Base-by-base conservation (phyloP, 1,140 invertebrate genomes). In the Polypedilum vanderplanki region DNA sequence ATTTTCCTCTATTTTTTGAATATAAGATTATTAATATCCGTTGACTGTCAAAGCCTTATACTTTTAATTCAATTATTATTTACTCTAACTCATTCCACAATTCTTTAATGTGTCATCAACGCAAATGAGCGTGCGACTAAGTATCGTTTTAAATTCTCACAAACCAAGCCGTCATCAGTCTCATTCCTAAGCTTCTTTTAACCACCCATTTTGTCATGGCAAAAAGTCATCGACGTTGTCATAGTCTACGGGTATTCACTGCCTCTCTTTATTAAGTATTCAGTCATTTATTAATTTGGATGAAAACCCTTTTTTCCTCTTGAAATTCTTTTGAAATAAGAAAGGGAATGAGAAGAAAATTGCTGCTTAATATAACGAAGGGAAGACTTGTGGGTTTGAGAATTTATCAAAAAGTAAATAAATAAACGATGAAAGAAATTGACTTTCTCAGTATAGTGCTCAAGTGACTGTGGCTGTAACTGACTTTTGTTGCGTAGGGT, bases 201-300 rank as follows among this genome's bases (percentile, higher is more conserved):
- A 8, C 12, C 12, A n/a, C n/a, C n/a, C n/a, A 8, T 12, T 57
- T 57, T 15, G n/a, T 57, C 46, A 57, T 57, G 46, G 46, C 15
- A 57, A 57, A 57, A 57, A n/a, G 12, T n/a, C 12, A 57, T n/a
- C n/a, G 46, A n/a, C n/a, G 46, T 57, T 57, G 46, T 57, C 46
- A 57, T 57, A 57, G 46, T 57, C 46, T 57, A 57, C n/a, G 46
- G 46, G 12, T 57, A 57, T 57, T 57, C 24, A 3, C 24, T 33
- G 24, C 24, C 24, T 33, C 5, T 33, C 15, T 57, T 12, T 57
- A 57, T 57, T 57, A 57, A 57, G n/a, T 15, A n/a, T n/a, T 57
- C 46, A 57, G 12, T 57, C 46, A 57, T 57, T 57, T 57, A 57
- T 57, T 57, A 57, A 57, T 57, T 57, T 57, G 46, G n/a, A 57